Base-by-base conservation (phyloP, 2,888 invertebrate species). In the Taenaris catops region DNA sequence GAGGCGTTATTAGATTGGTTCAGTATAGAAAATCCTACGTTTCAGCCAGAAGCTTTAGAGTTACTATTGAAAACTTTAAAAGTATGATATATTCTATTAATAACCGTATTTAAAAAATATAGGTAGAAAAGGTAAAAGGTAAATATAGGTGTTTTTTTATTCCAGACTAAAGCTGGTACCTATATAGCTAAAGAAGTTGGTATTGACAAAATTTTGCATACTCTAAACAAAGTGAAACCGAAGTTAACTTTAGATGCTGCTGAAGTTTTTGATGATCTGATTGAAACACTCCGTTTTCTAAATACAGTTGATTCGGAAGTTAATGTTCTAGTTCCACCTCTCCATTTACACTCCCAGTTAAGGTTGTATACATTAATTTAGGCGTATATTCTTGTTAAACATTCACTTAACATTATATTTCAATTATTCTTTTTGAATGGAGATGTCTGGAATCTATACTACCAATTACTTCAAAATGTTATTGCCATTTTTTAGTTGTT, bases 1-100 rank as follows among this genome's bases (percentile, higher is more conserved):
- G 71, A 83, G 28, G 88, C 89, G 41, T 65, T 92, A 11, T 68
- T 92, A 25, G 78, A 88, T 28, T 93, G 92, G 92, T 91, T 92
- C 60, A 61, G 88, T 26, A 86, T 79, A 34, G 78, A 89, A 19
- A 67, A 80, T 25, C 76, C 88, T 18, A 70, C 87, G 0, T 66
- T 89, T 35, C 89, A 91, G 54, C 74, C 76, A 39, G 86, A 89
- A 59, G 91, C 89, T 34, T 69, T 92, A 19, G 67, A 87, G 33
- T 72, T 92, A 37, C 72, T 93, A 25, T 66, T 88, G 28, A 67
- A 65, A 34, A 75, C 89, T 32, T 58, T 91, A 16, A 87, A 89
- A 74, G 92, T 91, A 74, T 23, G 5, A 4, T 38, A n/a, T n/a
- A n/a, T n/a, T n/a, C n/a, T n/a, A n/a, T n/a, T n/a, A n/a, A n/a